Base-by-base conservation (phyloP, 53 echinoderm and acorn worm genomes). In the Echinarachnius parma region DNA sequence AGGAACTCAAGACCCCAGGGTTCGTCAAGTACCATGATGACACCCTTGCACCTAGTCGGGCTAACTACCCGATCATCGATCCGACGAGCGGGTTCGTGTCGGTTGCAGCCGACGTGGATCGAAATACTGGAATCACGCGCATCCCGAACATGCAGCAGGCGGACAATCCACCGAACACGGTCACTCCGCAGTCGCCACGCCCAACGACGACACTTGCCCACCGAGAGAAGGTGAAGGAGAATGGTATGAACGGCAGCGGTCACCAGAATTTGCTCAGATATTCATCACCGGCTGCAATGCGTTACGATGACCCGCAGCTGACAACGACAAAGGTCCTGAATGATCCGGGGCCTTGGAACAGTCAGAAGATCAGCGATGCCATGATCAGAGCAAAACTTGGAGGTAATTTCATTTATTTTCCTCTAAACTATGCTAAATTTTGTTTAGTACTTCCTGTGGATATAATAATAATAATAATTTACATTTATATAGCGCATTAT, bases 11-110 rank as follows among this genome's bases (percentile, higher is more conserved):
- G 64, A 84, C 66, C 35, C 39, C 77, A 31, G 87, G 87, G 21
- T 86, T 94, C 62, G 87, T 90, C n/a, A 94, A 94, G 60, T 94
- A 90, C 59, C 77, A 94, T 55, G 94, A 83, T 37, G 94, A 94
- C 66, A 94, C 94, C n/a, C 77, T 87, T 42, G 94, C 94, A 27
- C 94, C 90, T 0, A 53, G 49, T 3, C 64, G 94, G 34, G 94
- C 90, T 76, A 90, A 87, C 62, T 74, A 83, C 18, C 86, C 94
- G 3, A 80, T 87, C 35, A 89, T 94, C 26, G 94, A 93, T 63
- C 90, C 94, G 1, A 90, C 90, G 5, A 87, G 87, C 13, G 94
- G 94, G 4, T 94, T 94, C 55, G 62, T 94, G 4, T 90, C 90
- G 1, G 94, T 77, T 31, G 90, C 80, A n/a, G 90, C 86, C 0